These are phyloP conservation scores for Lysandra bellargus DNA, from an alignment of 2,888 invertebrate genomes.

Conservation along the genomic window DNA sequence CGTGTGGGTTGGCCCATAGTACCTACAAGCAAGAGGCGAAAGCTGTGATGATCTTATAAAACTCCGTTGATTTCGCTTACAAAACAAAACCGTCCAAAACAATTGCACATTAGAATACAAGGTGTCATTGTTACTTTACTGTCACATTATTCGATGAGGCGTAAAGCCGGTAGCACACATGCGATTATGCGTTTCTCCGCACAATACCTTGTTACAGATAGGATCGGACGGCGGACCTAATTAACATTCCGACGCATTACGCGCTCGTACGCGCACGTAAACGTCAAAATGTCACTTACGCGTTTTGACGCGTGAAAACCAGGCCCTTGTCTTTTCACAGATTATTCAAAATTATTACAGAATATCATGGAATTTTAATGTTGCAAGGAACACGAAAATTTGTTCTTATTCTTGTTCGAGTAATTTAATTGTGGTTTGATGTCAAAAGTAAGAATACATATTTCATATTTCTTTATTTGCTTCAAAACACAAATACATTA, in stretches of 20 bases:
- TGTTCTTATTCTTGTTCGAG: too few relatives aligned
- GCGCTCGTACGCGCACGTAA: slow-evolving; percentile 51
- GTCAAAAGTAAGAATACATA: too few relatives aligned
- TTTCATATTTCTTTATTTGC: too few relatives aligned
- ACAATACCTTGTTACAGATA: slow-evolving; percentile 77
- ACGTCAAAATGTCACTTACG: slow-evolving; percentile 65
- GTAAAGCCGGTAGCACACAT: slow-evolving; percentile 53
- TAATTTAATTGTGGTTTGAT: too few relatives aligned
- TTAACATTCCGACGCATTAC: slow-evolving; percentile 64
- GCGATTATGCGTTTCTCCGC: slow-evolving; percentile 51
- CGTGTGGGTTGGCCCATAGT: too few relatives aligned
- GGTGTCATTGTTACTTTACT: slow-evolving; percentile 33
- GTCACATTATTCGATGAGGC: slow-evolving; percentile 27
- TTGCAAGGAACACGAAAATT: background rate
- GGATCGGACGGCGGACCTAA: slow-evolving; percentile 69
- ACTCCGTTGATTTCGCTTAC: background rate
- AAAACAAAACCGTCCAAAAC: background rate
- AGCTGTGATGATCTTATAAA: too few relatives aligned
- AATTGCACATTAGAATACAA: slow-evolving; percentile 24
- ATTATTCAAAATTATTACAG: background rate
- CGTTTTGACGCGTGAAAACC: slow-evolving; percentile 42
- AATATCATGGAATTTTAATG: background rate
- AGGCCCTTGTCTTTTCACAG: slow-evolving; percentile 36
- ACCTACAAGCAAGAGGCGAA: too few relatives aligned
- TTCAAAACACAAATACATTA: too few relatives aligned